These are phyloP conservation scores for Tupiocoris notatus DNA, from an alignment of 2,888 invertebrate genomes.

Conservation along the genomic window DNA sequence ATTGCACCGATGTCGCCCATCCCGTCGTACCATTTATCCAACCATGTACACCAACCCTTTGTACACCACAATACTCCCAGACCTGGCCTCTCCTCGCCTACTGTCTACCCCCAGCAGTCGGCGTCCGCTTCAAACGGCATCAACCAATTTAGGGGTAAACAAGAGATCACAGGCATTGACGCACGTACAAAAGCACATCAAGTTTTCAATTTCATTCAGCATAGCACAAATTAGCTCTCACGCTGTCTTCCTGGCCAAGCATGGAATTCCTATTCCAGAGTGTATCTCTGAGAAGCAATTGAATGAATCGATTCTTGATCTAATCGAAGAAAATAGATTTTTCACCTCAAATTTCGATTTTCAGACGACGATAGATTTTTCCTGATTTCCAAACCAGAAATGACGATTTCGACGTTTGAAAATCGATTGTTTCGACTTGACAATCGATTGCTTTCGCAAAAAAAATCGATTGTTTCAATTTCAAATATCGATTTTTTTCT, in stretches of 20 bases:
- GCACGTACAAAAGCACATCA: not conserved
- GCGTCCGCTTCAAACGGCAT: slow-evolving; percentile 30
- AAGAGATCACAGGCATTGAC: not conserved
- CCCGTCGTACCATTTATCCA: slow-evolving; percentile 30
- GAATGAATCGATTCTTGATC: too few species aligned
- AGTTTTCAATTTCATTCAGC: not conserved
- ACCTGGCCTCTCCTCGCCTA: slow-evolving; percentile 28
- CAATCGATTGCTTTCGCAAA: too few species aligned
- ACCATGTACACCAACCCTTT: slow-evolving; percentile 26
- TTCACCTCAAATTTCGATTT: too few species aligned
- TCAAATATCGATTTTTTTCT: too few species aligned
- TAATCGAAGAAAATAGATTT: too few species aligned
- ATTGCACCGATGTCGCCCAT: slow-evolving; percentile 34
- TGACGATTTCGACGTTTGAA: too few species aligned
- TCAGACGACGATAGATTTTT: too few species aligned
- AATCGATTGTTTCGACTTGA: too few species aligned
- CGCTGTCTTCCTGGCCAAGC: not conserved
- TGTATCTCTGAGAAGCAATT: not conserved
- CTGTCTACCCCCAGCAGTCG: slow-evolving; percentile 37
- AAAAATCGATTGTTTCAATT: too few species aligned
- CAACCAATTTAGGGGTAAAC: slow-evolving; percentile 47
- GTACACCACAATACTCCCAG: slow-evolving; percentile 20
- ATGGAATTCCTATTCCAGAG: not conserved
- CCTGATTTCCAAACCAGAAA: too few species aligned
- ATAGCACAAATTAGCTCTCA: not conserved